Percentiles rank a stretch among this genome's conserved stretches.
Evolutionary conservation across 2,888 invertebrate genomes (phyloP).

Genomic region (Dysmachus trigonus): DNA sequence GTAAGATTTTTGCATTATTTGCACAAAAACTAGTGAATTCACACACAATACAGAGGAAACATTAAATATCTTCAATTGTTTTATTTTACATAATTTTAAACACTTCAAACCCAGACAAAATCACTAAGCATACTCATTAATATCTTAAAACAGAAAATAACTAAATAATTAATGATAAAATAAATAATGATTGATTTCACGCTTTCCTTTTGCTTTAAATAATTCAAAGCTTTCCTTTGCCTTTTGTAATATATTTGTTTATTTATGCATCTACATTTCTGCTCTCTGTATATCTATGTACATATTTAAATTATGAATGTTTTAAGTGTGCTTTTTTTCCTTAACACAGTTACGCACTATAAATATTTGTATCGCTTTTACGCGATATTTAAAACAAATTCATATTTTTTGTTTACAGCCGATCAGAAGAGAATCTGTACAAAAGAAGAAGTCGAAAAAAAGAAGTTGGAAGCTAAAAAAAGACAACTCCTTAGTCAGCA

Average conservation of each 20-base stretch:
- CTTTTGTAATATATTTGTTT: no score
- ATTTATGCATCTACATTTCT: no score
- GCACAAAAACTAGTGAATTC: background rate
- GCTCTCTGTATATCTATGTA: no score
- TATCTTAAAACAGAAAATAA: background rate
- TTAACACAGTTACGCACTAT: background rate
- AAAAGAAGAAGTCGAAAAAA: conserved; percentile 37
- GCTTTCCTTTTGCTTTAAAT: background rate
- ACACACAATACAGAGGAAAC: no score
- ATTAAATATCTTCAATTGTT: no score
- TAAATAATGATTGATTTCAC: background rate
- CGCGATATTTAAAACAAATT: background rate
- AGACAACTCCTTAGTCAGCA: conserved; percentile 7
- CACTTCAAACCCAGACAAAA: background rate
- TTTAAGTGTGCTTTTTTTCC: no score
- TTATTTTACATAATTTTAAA: no score
- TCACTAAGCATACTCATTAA: background rate
- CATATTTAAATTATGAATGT: no score
- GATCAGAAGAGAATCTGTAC: conserved; percentile 32
- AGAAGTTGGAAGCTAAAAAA: conserved; percentile 34
- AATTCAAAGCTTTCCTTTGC: no score
- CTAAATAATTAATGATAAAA: background rate
- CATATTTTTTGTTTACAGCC: background rate
- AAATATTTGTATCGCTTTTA: background rate
- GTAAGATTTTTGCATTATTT: background rate